A percentile compares a stretch with the other conserved stretches of the same genome.
These are phyloP conservation scores for Brenthis hecate DNA, from an alignment of 2,888 invertebrate species.

Conservation along the genomic window DNA sequence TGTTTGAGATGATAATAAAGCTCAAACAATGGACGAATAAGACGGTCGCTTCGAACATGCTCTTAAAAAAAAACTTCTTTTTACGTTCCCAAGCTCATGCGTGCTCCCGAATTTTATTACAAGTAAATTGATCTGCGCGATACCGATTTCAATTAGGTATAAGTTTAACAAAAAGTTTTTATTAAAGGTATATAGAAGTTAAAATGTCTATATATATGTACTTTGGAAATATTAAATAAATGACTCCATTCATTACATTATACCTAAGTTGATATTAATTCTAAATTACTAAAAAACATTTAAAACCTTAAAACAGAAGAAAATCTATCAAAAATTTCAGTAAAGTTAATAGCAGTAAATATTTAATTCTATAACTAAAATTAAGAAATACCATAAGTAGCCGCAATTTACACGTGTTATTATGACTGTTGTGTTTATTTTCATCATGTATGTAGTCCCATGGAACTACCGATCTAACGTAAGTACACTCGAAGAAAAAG, in stretches of 20 bases:
- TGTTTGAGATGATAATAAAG: constrained; percentile 75
- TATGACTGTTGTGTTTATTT: constrained; percentile 55
- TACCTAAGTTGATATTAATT: too few relatives aligned
- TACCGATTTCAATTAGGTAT: constrained; percentile 22
- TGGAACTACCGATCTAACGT: constrained; percentile 57
- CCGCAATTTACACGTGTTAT: constrained; percentile 53
- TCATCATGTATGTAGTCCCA: constrained; percentile 57
- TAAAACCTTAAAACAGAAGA: too few relatives aligned
- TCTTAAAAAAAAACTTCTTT: constrained; percentile 64
- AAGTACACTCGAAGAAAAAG: constrained; percentile 57
- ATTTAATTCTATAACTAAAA: neutral
- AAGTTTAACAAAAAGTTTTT: neutral
- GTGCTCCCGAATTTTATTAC: constrained; percentile 38
- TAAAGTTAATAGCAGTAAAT: neutral
- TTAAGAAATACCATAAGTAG: neutral
- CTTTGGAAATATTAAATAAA: too few relatives aligned
- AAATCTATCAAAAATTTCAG: neutral
- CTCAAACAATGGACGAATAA: constrained; percentile 72
- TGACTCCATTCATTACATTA: too few relatives aligned
- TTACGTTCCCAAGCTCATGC: constrained; percentile 57
- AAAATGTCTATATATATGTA: too few relatives aligned
- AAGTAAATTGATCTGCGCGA: constrained; percentile 35
- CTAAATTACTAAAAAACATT: too few relatives aligned
- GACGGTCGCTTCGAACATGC: constrained; percentile 66
- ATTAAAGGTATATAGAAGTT: too few relatives aligned